phyloP scores from a whole-genome alignment of 2,113 vertebrate species.

The Columba livia region DNA sequence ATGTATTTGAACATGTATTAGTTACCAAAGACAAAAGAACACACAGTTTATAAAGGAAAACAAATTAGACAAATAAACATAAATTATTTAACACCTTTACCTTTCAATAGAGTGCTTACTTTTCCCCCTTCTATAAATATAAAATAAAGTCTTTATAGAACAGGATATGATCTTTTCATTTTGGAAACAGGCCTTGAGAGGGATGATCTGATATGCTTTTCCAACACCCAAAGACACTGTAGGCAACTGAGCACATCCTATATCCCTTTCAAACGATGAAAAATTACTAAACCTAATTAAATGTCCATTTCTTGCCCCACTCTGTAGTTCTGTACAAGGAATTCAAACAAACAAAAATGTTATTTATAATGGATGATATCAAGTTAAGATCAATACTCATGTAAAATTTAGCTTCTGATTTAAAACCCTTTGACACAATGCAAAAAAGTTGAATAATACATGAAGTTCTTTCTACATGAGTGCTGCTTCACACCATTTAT shows the following conservation, averaged over 20 bases:
- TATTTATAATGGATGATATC: slow-evolving; percentile 60
- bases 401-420: slow-evolving; percentile 66
- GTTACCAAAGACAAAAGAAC: slow-evolving; percentile 4
- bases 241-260: not conserved
- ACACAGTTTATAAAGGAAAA: slow-evolving; percentile 16
- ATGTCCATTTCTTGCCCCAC: not conserved
- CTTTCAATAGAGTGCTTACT: not conserved
- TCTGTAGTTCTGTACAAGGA: not conserved
- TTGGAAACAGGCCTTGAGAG: not conserved
- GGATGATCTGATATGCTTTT: not conserved
- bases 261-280: not conserved
- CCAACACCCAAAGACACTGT: not conserved
- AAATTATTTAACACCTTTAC: slow-evolving; percentile 1
- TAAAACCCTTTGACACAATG: slow-evolving; percentile 42
- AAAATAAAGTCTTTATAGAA: not conserved
- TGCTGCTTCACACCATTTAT: not conserved
- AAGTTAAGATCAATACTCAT: slow-evolving; percentile 72
- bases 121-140: not conserved
- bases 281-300: slow-evolving; percentile 39
- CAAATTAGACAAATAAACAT: slow-evolving; percentile 7
- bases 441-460: slow-evolving; percentile 60
- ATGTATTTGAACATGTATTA: not conserved
- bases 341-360: slow-evolving; percentile 38
- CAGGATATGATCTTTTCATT: not conserved
- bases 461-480: slow-evolving; percentile 28